phyloP scores from a whole-genome alignment of 1,140 invertebrate species.

The Zaprionus inermis region DNA sequence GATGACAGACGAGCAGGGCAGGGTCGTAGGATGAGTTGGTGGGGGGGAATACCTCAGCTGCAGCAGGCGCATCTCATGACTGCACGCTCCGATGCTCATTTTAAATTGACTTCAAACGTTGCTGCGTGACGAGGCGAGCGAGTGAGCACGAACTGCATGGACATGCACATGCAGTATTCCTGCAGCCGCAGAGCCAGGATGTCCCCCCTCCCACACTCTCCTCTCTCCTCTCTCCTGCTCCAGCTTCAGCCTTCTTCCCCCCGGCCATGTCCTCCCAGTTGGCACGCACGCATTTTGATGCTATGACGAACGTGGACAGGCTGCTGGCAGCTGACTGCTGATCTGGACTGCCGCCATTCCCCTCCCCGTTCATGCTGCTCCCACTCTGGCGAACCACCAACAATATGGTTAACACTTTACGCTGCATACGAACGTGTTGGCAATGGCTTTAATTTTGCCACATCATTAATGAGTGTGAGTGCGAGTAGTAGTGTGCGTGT shows the following conservation, averaged over 20 bases:
- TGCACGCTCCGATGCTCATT: slow-evolving; percentile 81
- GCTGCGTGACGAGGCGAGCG: slow-evolving; percentile 67
- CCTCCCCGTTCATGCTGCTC: neutral
- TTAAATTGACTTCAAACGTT: slow-evolving; percentile 83
- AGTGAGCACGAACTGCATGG: slow-evolving; percentile 53
- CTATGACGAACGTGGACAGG: slow-evolving; percentile 74
- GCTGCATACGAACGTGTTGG: slow-evolving; percentile 43
- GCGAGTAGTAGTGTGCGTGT: neutral
- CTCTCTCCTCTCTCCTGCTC: slow-evolving; percentile 9
- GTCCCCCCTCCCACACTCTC: neutral
- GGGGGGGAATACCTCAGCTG: slow-evolving; percentile 4
- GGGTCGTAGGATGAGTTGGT: slow-evolving; percentile 15
- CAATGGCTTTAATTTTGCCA: slow-evolving; percentile 70
- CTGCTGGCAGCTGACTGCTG: slow-evolving; percentile 37
- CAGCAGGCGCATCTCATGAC: slow-evolving; percentile 71
- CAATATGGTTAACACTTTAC: slow-evolving; percentile 75
- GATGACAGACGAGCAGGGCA: neutral
- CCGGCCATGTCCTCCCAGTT: neutral
- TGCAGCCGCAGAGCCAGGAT: slow-evolving; percentile 33
- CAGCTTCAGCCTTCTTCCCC: too few species aligned
- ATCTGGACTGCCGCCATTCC: slow-evolving; percentile 18
- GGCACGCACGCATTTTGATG: slow-evolving; percentile 76
- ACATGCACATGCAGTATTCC: slow-evolving; percentile 36
- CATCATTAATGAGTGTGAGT: slow-evolving; percentile 60
- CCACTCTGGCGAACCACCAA: slow-evolving; percentile 39